These are phyloP conservation scores for Ganaspis sp. DNA, from an alignment of 1,140 invertebrate species.

Conservation along the genomic window DNA sequence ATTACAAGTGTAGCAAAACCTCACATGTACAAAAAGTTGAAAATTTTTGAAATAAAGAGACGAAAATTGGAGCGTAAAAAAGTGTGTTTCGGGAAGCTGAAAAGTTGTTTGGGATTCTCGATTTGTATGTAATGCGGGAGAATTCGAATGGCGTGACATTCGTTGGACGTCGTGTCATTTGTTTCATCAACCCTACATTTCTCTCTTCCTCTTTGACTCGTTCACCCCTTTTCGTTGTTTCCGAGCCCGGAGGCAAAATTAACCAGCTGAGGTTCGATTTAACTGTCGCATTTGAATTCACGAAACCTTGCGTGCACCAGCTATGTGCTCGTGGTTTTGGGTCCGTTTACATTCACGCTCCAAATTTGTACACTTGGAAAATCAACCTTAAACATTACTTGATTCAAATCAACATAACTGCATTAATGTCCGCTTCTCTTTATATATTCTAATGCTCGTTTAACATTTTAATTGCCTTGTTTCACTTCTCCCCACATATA, in stretches of 20 bases:
- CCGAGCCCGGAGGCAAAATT: conserved; percentile 56
- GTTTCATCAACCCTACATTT: conserved; percentile 2
- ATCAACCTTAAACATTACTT: neutral
- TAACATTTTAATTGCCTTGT: conserved; percentile 72
- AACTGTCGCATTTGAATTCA: conserved; percentile 68
- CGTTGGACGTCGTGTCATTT: conserved; percentile 8
- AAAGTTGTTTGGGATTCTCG: neutral
- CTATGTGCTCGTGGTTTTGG: conserved; percentile 41
- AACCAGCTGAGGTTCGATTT: conserved; percentile 68
- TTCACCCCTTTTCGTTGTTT: conserved; percentile 29
- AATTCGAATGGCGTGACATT: conserved; percentile 13
- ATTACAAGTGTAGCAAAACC: too few species aligned
- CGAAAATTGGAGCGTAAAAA: neutral
- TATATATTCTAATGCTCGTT: conserved; percentile 59
- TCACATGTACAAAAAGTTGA: too few species aligned
- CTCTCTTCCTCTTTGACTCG: conserved; percentile 19
- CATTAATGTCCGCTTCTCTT: conserved; percentile 39
- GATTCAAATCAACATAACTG: conserved; percentile 1
- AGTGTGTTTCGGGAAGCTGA: neutral
- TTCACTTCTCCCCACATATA: conserved; percentile 58
- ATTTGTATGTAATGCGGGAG: conserved; percentile 1
- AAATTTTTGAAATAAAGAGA: neutral
- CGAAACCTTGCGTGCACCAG: conserved; percentile 54
- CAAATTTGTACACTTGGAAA: neutral
- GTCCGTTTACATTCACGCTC: conserved; percentile 16